Evolutionary conservation across 2,888 invertebrate species (phyloP).

Genomic region (Tetragonisca angustula): DNA sequence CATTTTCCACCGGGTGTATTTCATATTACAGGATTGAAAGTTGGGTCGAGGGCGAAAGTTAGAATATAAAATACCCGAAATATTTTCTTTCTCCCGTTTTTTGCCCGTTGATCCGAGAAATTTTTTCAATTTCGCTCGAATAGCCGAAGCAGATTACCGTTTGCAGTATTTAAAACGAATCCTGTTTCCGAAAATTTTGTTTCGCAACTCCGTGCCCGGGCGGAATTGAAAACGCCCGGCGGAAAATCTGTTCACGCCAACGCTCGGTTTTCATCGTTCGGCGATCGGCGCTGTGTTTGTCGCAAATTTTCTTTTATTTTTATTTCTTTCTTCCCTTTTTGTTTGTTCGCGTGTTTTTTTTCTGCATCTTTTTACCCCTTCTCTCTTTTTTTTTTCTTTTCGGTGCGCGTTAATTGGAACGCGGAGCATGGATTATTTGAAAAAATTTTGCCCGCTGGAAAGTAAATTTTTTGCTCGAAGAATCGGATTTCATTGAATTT

Average conservation of each 20-base stretch:
- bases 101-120: constrained; percentile 6
- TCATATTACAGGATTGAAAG: constrained; percentile 10
- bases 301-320: not conserved
- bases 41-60: not conserved
- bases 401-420: not conserved
- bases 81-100: not conserved
- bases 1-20: not conserved
- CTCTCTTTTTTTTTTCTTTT: not conserved
- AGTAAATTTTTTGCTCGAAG: not conserved
- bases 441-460: not conserved
- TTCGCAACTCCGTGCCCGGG: too few relatives aligned
- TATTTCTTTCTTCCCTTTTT: not conserved
- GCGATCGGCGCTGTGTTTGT: not conserved
- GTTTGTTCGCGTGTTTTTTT: too few relatives aligned
- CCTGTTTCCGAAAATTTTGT: not conserved
- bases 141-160: constrained; percentile 6
- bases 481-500: not conserved
- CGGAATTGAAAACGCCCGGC: not conserved
- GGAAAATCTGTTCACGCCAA: not conserved
- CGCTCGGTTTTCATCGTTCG: not conserved
- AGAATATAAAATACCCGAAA: constrained; percentile 6
- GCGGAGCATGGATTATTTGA: not conserved
- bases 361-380: too few relatives aligned
- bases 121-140: constrained; percentile 2
- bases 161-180: not conserved